A percentile compares a stretch with the other conserved stretches of the same genome.
phyloP scores from a whole-genome alignment of 2,888 invertebrate species.

The Cheilosia variabilis region DNA sequence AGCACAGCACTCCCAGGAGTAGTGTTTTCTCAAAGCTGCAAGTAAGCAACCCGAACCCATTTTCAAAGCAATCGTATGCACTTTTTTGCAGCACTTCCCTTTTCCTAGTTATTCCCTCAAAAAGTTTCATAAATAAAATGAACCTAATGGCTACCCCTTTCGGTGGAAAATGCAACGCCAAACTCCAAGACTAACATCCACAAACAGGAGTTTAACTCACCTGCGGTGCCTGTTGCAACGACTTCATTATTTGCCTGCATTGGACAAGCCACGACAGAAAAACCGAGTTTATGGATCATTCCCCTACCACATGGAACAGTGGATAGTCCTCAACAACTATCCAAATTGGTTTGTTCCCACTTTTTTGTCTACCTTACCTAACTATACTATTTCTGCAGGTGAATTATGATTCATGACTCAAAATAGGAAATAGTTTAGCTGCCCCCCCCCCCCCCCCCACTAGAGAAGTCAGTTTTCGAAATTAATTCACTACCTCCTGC shows the following conservation, averaged over 20 bases:
- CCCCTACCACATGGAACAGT: neutral
- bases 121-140: constrained; percentile 45
- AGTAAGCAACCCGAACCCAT: too few species aligned
- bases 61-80: too few species aligned
- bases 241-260: too few species aligned
- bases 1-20: too few species aligned
- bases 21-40: too few species aligned
- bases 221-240: too few species aligned
- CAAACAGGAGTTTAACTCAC: too few species aligned
- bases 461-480: too few species aligned
- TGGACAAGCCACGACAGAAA: neutral
- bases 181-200: too few species aligned
- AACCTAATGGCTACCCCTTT: constrained; percentile 33
- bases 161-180: neutral
- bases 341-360: neutral
- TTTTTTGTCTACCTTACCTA: neutral
- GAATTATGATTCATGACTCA: neutral
- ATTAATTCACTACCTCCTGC: too few species aligned
- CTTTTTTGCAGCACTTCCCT: too few species aligned
- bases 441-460: too few species aligned
- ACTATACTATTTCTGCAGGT: neutral
- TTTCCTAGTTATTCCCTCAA: neutral
- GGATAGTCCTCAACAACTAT: neutral
- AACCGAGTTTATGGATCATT: neutral
- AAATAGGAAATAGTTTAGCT: neutral